Base-by-base conservation (phyloP, 2,797 vertebrate species). In the Tauraco hartlaubi region DNA sequence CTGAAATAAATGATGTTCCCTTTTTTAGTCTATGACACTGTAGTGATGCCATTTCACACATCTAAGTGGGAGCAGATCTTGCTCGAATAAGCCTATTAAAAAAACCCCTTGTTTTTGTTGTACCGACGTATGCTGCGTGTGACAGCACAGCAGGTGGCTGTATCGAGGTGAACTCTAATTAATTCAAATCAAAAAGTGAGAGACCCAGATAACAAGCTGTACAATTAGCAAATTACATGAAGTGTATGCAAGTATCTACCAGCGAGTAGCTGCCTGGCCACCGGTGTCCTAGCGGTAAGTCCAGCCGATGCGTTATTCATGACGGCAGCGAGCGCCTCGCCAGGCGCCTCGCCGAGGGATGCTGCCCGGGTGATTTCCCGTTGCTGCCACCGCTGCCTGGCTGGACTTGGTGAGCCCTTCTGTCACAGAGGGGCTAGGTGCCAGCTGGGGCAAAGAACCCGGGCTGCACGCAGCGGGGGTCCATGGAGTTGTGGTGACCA, bases 141-240 rank as follows among this genome's bases (percentile, higher is more conserved):
- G 95, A 96, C 94, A 95, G 92, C 97, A 94, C 66, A 75, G 92
- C 93, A 96, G 94, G 96, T 95, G 94, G 94, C 90, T 96, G 78
- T 86, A 96, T 66, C 15, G 92, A 98, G 96, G 95, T 97, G 93
- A 96, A 94, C 95, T 94, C 97, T 97, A 98, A 98, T 98, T 98
- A 98, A 97, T 97, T 98, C 91, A 90, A 95, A 98, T 97, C 95
- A 97, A 95, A 97, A 95, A 98, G 88, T 84, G 87, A 97, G 93
- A 96, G 93, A 97, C 92, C 78, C 48, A 51, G 87, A 91, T 94
- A 97, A 98, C 95, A 97, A 98, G 97, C 96, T 97, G 92, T 96
- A 94, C 98, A 98, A 98, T 98, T 98, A 98, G 97, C 75, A 83
- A 93, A 96, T 97, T 97, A 96, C 93, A 96, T 95, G 93, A 95